A percentile compares a stretch with the other conserved stretches of the same genome.
These are phyloP conservation scores for Pogonus chalceus DNA, from an alignment of 1,140 invertebrate genomes.

Conservation along the genomic window DNA sequence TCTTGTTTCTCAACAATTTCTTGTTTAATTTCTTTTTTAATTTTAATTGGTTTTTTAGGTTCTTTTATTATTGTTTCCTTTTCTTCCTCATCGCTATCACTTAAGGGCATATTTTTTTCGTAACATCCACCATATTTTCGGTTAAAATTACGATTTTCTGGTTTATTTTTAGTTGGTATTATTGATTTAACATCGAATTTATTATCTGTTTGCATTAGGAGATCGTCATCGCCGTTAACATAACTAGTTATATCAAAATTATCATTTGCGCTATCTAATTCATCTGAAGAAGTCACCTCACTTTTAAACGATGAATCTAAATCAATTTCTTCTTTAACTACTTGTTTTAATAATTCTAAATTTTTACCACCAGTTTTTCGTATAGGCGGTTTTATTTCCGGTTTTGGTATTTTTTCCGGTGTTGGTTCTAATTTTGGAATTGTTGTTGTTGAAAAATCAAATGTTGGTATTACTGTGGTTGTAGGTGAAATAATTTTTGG, in stretches of 20 bases:
- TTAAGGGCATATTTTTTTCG: not conserved
- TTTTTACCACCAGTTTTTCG: not conserved
- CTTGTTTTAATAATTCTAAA: not conserved
- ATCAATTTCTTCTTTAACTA: constrained; percentile 8
- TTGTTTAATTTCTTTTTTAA: constrained; percentile 9
- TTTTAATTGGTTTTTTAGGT: not conserved
- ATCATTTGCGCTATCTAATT: not conserved
- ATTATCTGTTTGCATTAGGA: no score
- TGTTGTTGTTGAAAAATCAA: not conserved
- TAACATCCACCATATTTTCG: not conserved
- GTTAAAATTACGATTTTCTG: not conserved
- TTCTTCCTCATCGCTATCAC: not conserved
- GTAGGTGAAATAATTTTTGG: not conserved
- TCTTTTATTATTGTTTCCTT: not conserved
- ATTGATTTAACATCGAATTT: not conserved
- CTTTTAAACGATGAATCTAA: constrained; percentile 2
- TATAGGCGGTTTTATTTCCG: not conserved
- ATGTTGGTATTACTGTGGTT: not conserved
- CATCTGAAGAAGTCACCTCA: not conserved
- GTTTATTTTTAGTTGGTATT: not conserved
- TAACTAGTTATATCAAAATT: constrained; percentile 2
- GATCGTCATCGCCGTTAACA: not conserved
- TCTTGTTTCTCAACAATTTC: constrained; percentile 14
- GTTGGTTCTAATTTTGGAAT: not conserved
- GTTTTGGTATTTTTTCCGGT: not conserved